phyloP scores from a whole-genome alignment of 2,888 invertebrate genomes.

The Leucophora obtusa region DNA sequence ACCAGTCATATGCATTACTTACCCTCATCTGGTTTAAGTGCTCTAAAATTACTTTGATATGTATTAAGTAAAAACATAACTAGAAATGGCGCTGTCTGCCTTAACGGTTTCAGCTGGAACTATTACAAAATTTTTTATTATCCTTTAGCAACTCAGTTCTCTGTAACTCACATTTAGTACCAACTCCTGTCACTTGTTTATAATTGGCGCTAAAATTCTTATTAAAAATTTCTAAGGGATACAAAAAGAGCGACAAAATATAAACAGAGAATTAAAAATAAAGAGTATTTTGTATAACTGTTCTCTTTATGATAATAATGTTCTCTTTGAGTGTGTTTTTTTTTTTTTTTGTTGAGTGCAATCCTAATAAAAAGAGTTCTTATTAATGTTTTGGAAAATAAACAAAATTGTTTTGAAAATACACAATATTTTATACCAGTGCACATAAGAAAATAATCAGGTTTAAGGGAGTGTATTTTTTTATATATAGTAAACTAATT shows the following conservation, averaged over 20 bases:
- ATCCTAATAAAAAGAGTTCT: neutral
- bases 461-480: too few relatives aligned
- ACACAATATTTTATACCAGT: neutral
- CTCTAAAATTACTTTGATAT: neutral
- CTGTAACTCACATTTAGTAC: conserved; percentile 3
- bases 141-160: conserved; percentile 23
- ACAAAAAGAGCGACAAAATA: neutral
- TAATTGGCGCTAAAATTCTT: conserved; percentile 17
- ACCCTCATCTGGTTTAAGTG: neutral
- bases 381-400: neutral
- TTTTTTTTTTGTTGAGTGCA: neutral
- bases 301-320: neutral
- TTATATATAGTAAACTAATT: too few relatives aligned
- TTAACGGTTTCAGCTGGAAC: conserved; percentile 15
- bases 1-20: too few relatives aligned
- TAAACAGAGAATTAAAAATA: neutral
- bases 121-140: neutral
- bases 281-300: neutral
- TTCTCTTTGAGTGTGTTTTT: conserved; percentile 31
- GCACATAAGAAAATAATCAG: neutral
- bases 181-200: conserved; percentile 15
- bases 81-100: conserved; percentile 22
- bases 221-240: neutral
- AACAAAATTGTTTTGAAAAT: neutral
- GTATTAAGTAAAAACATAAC: neutral